Evolutionary conservation across 2,113 vertebrate genomes (phyloP).

Genomic region (Eudorcas thomsonii): DNA sequence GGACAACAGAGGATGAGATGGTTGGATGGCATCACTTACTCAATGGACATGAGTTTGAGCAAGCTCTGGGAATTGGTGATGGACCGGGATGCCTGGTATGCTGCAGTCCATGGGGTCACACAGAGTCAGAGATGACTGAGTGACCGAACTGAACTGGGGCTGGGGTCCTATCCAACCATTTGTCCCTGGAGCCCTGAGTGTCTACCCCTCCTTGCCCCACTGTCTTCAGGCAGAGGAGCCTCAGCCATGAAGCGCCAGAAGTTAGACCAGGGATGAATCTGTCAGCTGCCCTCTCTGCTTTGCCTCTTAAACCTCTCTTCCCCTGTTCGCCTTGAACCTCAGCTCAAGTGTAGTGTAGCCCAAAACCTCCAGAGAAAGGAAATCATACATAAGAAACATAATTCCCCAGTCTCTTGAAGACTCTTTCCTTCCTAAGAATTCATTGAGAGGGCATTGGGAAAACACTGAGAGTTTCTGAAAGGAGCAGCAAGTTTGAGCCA

Average conservation of each 20-base stretch:
- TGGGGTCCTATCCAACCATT: neutral
- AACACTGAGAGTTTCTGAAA: neutral
- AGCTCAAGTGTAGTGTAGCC: neutral
- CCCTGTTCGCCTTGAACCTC: neutral
- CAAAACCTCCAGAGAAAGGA: neutral
- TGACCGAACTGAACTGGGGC: neutral
- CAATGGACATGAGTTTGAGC: neutral
- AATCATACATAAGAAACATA: neutral
- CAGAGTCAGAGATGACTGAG: neutral
- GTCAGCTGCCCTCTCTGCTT: neutral
- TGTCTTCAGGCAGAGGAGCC: neutral
- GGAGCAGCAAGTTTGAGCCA: rapidly evolving
- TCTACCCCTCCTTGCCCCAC: rapidly evolving
- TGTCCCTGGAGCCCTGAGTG: neutral
- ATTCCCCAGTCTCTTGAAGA: neutral
- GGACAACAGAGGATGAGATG: neutral
- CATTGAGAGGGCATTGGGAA: rapidly evolving
- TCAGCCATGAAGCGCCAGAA: rapidly evolving
- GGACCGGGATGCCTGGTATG: neutral
- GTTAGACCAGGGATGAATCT: neutral
- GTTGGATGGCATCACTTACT: neutral
- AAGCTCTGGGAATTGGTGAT: neutral
- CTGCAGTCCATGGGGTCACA: neutral
- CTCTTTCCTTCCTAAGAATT: neutral
- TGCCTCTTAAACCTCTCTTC: neutral